These are phyloP conservation scores for Urocyon cinereoargenteus DNA, from an alignment of 2,797 vertebrate species.

Conservation along the genomic window DNA sequence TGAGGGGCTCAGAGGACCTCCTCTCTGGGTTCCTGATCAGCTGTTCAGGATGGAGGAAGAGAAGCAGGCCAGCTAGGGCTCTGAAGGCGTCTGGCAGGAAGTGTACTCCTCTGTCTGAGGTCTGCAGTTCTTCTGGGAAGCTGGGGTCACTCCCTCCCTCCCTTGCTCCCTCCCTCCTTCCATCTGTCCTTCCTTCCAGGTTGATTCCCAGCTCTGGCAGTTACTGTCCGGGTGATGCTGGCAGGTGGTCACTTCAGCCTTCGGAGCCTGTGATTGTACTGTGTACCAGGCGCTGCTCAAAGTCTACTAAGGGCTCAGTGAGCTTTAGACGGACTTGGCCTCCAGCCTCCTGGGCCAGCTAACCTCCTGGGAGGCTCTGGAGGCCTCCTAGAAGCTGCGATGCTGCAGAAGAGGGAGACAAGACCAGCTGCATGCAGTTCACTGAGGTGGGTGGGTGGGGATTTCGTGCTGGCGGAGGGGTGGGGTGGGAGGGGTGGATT, in stretches of 20 bases:
- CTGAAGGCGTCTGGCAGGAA: neutral
- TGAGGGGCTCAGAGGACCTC: neutral
- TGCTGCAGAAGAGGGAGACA: rapidly evolving
- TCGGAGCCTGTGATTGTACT: neutral
- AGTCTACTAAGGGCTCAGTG: neutral
- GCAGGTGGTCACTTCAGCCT: neutral
- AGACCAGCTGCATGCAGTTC: neutral
- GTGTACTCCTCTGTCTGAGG: neutral
- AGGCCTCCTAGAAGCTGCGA: neutral
- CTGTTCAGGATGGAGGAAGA: neutral
- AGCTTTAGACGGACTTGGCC: neutral
- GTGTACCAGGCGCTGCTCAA: neutral
- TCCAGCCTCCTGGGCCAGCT: neutral
- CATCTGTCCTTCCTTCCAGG: neutral
- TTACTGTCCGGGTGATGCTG: neutral
- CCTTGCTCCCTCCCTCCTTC: neutral
- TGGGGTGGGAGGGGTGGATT: neutral
- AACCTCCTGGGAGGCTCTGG: neutral
- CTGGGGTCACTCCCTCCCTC: neutral
- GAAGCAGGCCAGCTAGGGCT: neutral
- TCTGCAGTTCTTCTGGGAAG: neutral
- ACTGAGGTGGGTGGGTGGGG: rapidly evolving
- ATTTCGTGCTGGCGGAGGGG: neutral
- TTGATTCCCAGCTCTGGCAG: neutral
- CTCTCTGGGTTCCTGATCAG: neutral